A percentile compares a stretch with the other conserved stretches of the same genome.
These are phyloP conservation scores for Drusus annulatus DNA, from an alignment of 1,140 invertebrate species.

Conservation along the genomic window DNA sequence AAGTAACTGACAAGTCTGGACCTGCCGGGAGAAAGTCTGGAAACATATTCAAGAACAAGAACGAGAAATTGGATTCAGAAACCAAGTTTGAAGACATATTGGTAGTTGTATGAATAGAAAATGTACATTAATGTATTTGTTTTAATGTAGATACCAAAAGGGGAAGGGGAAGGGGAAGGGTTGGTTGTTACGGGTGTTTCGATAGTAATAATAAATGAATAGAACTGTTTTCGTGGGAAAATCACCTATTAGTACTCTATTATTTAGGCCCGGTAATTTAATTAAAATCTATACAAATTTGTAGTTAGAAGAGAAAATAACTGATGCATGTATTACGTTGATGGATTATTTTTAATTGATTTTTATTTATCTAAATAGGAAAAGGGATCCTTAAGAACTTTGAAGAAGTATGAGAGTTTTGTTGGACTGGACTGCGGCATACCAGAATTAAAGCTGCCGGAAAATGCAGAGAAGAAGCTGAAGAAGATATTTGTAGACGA, in stretches of 20 bases:
- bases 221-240: no score
- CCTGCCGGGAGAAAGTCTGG: neutral
- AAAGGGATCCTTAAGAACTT: neutral
- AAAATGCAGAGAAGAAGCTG: neutral
- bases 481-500: slow-evolving; percentile 23
- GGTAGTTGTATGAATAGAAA: neutral
- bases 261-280: no score
- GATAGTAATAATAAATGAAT: no score
- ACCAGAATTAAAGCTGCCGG: neutral
- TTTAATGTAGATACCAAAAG: no score
- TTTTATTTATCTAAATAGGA: neutral
- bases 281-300: no score
- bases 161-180: no score
- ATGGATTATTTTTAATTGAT: no score
- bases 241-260: no score
- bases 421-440: neutral
- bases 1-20: neutral
- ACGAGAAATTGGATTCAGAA: neutral
- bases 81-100: slow-evolving; percentile 1
- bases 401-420: slow-evolving; percentile 29
- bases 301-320: no score
- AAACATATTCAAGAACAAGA: neutral
- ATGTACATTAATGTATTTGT: no score
- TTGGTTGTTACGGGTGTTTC: no score
- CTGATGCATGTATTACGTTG: no score